Evolutionary conservation across 2,113 vertebrate species (phyloP), one percentile per base, ranked within the genome.

Genomic region (Zapornia atra): DNA sequence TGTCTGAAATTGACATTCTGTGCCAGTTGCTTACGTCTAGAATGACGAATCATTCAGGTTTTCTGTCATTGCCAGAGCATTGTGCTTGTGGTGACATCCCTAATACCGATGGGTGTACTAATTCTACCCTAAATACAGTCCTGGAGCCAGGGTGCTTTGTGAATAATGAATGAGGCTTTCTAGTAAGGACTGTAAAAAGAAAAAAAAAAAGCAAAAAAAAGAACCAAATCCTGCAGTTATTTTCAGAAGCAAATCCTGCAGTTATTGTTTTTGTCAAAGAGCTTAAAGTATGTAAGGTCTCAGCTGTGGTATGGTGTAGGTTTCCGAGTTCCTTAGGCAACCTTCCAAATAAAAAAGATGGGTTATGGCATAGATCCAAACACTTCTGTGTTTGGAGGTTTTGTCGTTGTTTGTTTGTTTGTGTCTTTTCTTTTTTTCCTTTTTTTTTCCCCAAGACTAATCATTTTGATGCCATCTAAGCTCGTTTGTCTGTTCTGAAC

Each of bases 401-500:
- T 51, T 24, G 24, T 51, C 25, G 50, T 24, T 51, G 24, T 6
- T 51, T 24, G 48, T 48, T 15, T 4, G 4, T 21, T 28, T 66
- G 5, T 16, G 44, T 61, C 42, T 44, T 12, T 13, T 3, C 19
- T n/a, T 25, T 15, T 25, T 51, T 12, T 13, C 3, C 16, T n/a
- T 51, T 60, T 65, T 59, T 15, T 16, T 42, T 15, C 40, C 40
- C 19, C 36, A 36, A 86, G 29, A 22, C 22, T 19, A 48, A n/a
- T 10, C 40, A 40, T 84, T 82, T 70, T 61, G 48, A 31, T 86
- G 61, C 8, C 10, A 7, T 64, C 48, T 86, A 57, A 87, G 31
- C 38, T 90, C 4, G 9, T 81, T 88, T 91, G 34, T 89, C 44
- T 79, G 48, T 95, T 95, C 80, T 75, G 90, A 92, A 95, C 44